Conservation (phyloP, 2,888 invertebrate genomes). For the Pantelozetes paolii region DNA sequence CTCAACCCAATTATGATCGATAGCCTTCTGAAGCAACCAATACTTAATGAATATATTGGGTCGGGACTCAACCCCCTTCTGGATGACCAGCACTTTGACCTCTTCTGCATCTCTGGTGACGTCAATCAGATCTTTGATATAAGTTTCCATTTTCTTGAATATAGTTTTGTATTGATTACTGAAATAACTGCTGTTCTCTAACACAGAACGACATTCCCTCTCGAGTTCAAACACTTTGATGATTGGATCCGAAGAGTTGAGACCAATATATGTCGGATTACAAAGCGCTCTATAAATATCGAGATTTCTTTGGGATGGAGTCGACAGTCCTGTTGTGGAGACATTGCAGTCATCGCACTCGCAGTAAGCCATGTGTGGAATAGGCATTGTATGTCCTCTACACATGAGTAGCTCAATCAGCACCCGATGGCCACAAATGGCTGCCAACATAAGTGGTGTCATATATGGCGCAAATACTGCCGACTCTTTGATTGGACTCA, state of each 20-base stretch:
- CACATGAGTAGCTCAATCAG: neutral
- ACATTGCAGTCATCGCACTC: slow-evolving; percentile 16
- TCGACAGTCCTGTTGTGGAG: neutral
- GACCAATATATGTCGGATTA: slow-evolving; percentile 5
- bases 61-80: neutral
- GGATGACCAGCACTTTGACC: neutral
- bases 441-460: slow-evolving; percentile 13
- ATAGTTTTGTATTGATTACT: neutral
- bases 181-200: slow-evolving; percentile 8
- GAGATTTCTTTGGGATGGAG: neutral
- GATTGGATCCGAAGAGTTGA: neutral
- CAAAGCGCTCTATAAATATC: slow-evolving; percentile 2
- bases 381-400: neutral
- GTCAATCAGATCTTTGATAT: neutral
- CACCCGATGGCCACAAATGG: neutral
- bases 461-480: slow-evolving; percentile 1
- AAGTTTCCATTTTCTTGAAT: neutral
- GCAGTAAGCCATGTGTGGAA: neutral
- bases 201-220: neutral
- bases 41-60: neutral
- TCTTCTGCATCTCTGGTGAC: neutral
- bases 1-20: neutral
- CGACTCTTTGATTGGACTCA: neutral
- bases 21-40: neutral
- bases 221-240: neutral